Evolutionary conservation across 1,140 invertebrate species (phyloP), one percentile per base, ranked within the genome.

Genomic region (Drosophila mauritiana): DNA sequence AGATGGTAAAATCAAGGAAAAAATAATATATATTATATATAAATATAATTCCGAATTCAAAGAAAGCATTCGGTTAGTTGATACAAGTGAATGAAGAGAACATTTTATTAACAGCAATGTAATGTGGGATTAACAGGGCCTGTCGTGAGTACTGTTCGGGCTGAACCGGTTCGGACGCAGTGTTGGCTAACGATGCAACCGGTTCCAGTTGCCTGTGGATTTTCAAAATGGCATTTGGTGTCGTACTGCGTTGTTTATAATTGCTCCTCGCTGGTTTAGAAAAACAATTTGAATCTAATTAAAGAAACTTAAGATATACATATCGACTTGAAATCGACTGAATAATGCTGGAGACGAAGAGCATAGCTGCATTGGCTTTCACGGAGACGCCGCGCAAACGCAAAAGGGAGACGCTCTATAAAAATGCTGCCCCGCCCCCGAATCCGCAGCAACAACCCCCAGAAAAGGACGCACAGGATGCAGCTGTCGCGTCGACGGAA

Each of bases 311-410:
- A 25, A 25, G 7, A n/a, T 5, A 59, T 22, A 20, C 7, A 8
- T 4, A 2, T 37, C 3, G n/a, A n/a, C 12, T 11, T 1, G 51
- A 43, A 10, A 63, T 5, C 6, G 37, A 10, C 7, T 39, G 3
- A 13, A 39, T 4, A 39, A 88, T 88, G 84, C 20, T 88, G 51
- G 84, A 88, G 61, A 84, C 77, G 42, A 88, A 88, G 37, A 88
- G 84, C 46, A 90, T 88, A 36, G 73, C 80, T 43, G 85, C 77
- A 27, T 61, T 89, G 62, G 63, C 73, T 20, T 80, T 78, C 7
- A 53, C 59, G 54, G 85, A 89, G 65, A 90, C 89, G 67, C 85
- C 88, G 57, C 89, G 91, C 69, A 92, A 92, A 61, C 88, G 91
- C 54, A 92, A 92, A 75, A 52, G 91, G 34, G 80, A 91, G 57